These are phyloP conservation scores for Notamacropus eugenii DNA, from an alignment of 2,797 vertebrate species.

Conservation along the genomic window DNA sequence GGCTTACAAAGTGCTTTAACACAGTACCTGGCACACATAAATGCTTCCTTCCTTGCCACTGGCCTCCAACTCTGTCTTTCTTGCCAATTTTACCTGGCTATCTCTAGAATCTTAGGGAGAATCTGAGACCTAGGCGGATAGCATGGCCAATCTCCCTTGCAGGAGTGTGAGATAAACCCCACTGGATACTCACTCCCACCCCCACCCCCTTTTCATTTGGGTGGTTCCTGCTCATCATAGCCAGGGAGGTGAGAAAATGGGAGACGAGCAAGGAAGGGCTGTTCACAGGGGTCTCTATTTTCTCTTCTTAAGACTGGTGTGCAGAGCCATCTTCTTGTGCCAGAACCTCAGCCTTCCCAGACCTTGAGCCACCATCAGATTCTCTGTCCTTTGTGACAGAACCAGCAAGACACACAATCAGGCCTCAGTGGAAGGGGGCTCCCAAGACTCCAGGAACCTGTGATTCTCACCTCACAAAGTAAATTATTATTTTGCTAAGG, in stretches of 20 bases:
- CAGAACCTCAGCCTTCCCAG: background rate
- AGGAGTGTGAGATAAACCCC: background rate
- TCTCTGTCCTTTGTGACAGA: background rate
- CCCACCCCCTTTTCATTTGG: background rate
- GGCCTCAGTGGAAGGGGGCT: background rate
- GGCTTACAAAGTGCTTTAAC: background rate
- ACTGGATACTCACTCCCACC: background rate
- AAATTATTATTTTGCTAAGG: background rate
- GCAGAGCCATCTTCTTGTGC: background rate
- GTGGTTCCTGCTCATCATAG: background rate
- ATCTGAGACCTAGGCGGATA: background rate
- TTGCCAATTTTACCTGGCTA: background rate
- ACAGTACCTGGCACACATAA: background rate
- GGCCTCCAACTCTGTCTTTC: background rate
- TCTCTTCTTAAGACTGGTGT: background rate
- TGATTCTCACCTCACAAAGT: background rate
- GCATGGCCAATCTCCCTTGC: background rate
- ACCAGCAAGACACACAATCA: background rate
- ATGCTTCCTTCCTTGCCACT: background rate
- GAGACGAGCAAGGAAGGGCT: background rate
- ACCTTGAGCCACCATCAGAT: background rate
- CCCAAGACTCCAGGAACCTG: background rate
- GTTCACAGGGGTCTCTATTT: background rate
- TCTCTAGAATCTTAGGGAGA: background rate
- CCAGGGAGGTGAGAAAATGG: background rate